Evolutionary conservation across 2,113 vertebrate genomes (phyloP).

Genomic region (Pogona vitticeps): DNA sequence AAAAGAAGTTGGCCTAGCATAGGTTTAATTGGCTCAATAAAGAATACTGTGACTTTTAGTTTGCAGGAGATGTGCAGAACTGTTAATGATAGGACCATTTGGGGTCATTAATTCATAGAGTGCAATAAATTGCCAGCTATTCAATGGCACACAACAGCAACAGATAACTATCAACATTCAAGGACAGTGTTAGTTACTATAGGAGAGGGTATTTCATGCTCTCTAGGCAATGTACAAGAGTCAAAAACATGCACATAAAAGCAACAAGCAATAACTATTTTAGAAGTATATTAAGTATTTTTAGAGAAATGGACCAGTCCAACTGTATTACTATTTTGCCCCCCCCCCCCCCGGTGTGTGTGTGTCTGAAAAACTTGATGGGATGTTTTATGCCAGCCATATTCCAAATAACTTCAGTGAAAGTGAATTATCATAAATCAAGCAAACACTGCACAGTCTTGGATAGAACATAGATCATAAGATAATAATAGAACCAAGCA

Average conservation of each 20-base stretch:
- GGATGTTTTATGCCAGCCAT: neutral
- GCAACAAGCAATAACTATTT: neutral
- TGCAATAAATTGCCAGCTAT: neutral
- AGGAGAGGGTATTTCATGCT: neutral
- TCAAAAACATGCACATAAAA: neutral
- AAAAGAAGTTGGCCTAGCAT: too few species aligned
- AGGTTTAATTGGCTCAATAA: too few species aligned
- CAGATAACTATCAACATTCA: too few species aligned
- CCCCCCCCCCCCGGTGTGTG: too few species aligned
- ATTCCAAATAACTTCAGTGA: neutral
- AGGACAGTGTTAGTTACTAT: neutral
- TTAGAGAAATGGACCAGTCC: neutral
- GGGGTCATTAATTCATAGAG: too few species aligned
- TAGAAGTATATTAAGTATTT: neutral
- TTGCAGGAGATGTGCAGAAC: too few species aligned
- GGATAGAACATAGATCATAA: neutral
- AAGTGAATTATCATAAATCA: fast-evolving
- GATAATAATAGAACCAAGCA: neutral
- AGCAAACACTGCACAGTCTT: conserved; percentile 40
- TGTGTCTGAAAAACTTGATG: too few species aligned
- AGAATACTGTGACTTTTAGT: too few species aligned
- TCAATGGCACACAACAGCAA: neutral
- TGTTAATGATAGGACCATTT: too few species aligned
- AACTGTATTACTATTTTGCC: too few species aligned
- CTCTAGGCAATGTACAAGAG: neutral